Percentiles rank a stretch among this genome's conserved stretches.
These are phyloP conservation scores for Laticauda colubrina DNA, from an alignment of 2,113 vertebrate species.

Conservation along the genomic window DNA sequence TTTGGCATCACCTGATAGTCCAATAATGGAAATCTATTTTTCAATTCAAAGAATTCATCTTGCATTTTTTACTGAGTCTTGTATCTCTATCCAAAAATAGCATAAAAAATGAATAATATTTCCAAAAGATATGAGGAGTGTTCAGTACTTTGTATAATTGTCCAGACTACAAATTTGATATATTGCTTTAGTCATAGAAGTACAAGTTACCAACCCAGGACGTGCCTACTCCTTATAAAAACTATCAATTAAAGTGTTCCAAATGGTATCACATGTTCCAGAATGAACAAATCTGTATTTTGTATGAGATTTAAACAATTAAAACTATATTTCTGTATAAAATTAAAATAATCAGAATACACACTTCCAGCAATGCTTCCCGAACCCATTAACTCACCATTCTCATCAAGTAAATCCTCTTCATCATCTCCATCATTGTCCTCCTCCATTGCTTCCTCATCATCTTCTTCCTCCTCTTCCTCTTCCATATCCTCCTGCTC, in stretches of 20 bases:
- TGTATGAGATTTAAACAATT: slow-evolving; percentile 6
- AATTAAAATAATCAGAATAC: slow-evolving; percentile 8
- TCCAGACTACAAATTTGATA: neutral
- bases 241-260: neutral
- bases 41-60: neutral
- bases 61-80: neutral
- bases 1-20: neutral
- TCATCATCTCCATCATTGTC: slow-evolving; percentile 83
- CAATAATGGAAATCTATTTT: neutral
- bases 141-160: neutral
- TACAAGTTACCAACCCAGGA: neutral
- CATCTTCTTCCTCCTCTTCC: slow-evolving; percentile 88
- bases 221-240: neutral
- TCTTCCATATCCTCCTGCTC: slow-evolving; percentile 90
- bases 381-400: slow-evolving; percentile 67
- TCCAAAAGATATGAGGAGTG: neutral
- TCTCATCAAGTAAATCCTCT: slow-evolving; percentile 81
- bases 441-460: slow-evolving; percentile 74
- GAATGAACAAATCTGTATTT: neutral
- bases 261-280: neutral
- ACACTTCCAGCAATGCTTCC: neutral
- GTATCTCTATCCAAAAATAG: neutral
- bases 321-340: slow-evolving; percentile 4
- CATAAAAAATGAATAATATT: neutral
- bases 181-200: neutral